Evolutionary conservation across 2,797 vertebrate genomes (phyloP).

Genomic region (Lates japonicus): DNA sequence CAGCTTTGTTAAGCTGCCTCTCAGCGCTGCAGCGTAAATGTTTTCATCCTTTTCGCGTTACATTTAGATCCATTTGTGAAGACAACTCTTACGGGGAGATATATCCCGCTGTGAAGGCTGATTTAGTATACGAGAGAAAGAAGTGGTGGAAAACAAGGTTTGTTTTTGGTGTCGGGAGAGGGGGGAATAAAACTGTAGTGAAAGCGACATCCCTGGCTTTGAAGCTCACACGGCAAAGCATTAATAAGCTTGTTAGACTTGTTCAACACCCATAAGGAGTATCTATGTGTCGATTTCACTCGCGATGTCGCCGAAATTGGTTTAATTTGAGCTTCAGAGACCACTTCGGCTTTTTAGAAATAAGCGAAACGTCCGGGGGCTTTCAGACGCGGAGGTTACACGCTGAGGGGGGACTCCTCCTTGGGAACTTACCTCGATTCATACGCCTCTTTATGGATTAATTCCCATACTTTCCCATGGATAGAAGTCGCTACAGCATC

Average conservation of each 20-base stretch:
- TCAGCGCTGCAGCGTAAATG: slow-evolving; percentile 39
- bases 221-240: slow-evolving; percentile 34
- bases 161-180: slow-evolving; percentile 36
- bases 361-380: slow-evolving; percentile 62
- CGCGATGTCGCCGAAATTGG: slow-evolving; percentile 6
- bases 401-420: slow-evolving; percentile 62
- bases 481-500: slow-evolving; percentile 47
- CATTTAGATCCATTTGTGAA: not conserved
- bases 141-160: slow-evolving; percentile 32
- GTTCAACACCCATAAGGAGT: slow-evolving; percentile 12
- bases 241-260: slow-evolving; percentile 52
- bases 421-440: slow-evolving; percentile 83
- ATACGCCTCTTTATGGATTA: slow-evolving; percentile 68
- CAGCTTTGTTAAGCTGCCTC: slow-evolving; percentile 87
- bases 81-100: not conserved
- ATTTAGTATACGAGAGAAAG: not conserved
- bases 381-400: slow-evolving; percentile 50
- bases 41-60: slow-evolving; percentile 6
- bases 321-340: slow-evolving; percentile 30
- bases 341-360: slow-evolving; percentile 58
- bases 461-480: slow-evolving; percentile 71
- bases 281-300: not conserved
- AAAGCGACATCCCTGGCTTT: slow-evolving; percentile 61
- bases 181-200: slow-evolving; percentile 57
- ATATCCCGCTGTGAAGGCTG: too few relatives aligned